Base-by-base conservation (phyloP, 2,113 vertebrate genomes). In the Formicarius rufipectus region DNA sequence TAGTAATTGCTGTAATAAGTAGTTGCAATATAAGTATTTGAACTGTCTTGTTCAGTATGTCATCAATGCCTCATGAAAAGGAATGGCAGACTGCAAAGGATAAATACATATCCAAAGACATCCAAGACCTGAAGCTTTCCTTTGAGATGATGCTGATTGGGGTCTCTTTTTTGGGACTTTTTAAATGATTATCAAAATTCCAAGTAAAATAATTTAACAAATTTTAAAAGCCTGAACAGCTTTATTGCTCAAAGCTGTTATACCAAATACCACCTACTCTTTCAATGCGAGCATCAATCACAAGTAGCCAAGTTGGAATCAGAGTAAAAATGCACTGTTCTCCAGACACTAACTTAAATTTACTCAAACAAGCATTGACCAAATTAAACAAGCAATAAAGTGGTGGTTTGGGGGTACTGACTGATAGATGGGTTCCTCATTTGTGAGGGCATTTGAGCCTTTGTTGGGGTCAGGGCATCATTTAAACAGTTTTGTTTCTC, bases 401-500 rank as follows among this genome's bases (percentile, higher is more conserved):
- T 69, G 64, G 49, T 86, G 59, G 25, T 90, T 68, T 81, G 44
- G 22, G 79, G 64, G 22, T 92, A 88, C 76, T 92, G 83, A 84
- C 60, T 78, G 76, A 74, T 82, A 79, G 62, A 66, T 52, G 47
- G 75, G 60, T 75, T 94, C 56, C 44, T 75, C 24, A 33, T 86
- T 95, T 89, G 56, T 94, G 63, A 77, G 63, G 63, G 63, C 79
- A 69, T 90, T 77, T 84, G 55, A 42, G 63, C 40, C 49, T 63
- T 63, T 2, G 0, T 7, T 75, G 37, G 47, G 31, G 72, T 93
- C 72, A 89, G 56, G 53, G 53, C 64, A 89, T 18, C 72, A 55
- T 93, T 96, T 90, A 84, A 93, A 68, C 20, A 78, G 33, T 74
- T 88, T 72, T 68, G 69, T 89, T 89, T 84, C 40, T 87, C 53